These are phyloP conservation scores for Manacus vitellinus DNA, from an alignment of 2,113 vertebrate species.

Conservation along the genomic window DNA sequence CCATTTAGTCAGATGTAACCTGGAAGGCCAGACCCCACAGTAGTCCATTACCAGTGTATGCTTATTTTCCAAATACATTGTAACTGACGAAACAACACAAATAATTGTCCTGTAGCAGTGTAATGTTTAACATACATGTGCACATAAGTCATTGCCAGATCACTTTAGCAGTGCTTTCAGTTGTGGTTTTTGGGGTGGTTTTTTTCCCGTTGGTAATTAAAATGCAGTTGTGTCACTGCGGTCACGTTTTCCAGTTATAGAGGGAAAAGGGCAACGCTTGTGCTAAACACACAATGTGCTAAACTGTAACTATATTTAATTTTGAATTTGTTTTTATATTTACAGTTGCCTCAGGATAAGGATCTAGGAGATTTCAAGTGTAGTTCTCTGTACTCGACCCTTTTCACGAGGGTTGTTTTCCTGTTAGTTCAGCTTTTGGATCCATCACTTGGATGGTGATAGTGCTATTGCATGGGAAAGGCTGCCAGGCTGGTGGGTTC, in stretches of 20 bases:
- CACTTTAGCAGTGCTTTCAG: not conserved
- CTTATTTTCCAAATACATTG: not conserved
- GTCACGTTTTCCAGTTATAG: not conserved
- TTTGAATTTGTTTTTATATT: not conserved
- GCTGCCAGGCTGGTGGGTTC: constrained; percentile 5
- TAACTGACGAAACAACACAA: not conserved
- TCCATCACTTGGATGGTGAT: not conserved
- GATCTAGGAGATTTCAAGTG: not conserved
- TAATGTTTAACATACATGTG: not conserved
- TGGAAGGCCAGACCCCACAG: not conserved
- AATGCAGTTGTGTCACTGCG: not conserved
- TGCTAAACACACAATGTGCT: not conserved
- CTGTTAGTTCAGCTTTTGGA: not conserved
- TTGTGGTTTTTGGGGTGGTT: not conserved
- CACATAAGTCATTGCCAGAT: not conserved
- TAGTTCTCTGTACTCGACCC: not conserved
- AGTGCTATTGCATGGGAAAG: not conserved
- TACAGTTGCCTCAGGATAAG: not conserved
- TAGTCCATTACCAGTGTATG: not conserved
- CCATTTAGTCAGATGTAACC: not conserved
- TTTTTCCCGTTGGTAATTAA: not conserved
- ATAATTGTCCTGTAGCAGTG: not conserved
- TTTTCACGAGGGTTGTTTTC: not conserved
- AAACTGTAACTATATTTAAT: constrained; percentile 1
- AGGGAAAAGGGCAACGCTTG: not conserved